Percentiles rank a stretch among this genome's conserved stretches.
Evolutionary conservation across 2,888 invertebrate genomes (phyloP).

Genomic region (Sphaerolaimus hirsutus): DNA sequence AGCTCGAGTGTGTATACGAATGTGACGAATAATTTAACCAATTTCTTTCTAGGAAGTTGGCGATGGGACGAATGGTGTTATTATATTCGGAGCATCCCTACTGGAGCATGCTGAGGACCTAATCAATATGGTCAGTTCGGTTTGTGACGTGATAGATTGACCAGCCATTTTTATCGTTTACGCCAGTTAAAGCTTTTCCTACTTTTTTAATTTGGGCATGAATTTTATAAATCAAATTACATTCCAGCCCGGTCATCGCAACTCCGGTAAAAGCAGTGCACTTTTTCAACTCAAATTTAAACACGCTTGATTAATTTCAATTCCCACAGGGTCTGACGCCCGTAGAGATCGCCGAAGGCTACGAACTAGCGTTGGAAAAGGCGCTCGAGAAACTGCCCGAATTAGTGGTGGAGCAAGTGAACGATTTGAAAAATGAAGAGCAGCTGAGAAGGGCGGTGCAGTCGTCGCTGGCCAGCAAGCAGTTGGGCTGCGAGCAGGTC

Average conservation of each 20-base stretch:
- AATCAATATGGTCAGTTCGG: conserved; percentile 52
- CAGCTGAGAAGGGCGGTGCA: conserved; percentile 46
- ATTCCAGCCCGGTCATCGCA: too few species aligned
- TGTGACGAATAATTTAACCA: not conserved
- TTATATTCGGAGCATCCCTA: conserved; percentile 72
- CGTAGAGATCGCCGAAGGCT: conserved; percentile 80
- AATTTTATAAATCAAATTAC: not conserved
- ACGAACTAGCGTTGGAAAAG: conserved; percentile 65
- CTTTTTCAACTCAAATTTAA: not conserved
- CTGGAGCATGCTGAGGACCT: conserved; percentile 74
- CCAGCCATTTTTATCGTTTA: too few species aligned
- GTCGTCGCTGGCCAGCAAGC: conserved; percentile 80
- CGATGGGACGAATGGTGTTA: conserved; percentile 93
- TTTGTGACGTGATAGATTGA: too few species aligned
- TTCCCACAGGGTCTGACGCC: conserved; percentile 60
- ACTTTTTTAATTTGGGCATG: too few species aligned
- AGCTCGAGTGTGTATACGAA: too few species aligned
- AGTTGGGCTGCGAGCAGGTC: conserved; percentile 85
- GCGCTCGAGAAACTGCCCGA: conserved; percentile 61
- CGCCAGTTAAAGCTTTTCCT: too few species aligned
- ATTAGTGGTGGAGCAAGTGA: conserved; percentile 43
- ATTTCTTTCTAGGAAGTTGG: conserved; percentile 52
- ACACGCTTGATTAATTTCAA: not conserved
- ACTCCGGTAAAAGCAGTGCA: too few species aligned
- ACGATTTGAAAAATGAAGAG: conserved; percentile 39